Evolutionary conservation across 2,888 invertebrate species (phyloP).

Genomic region (Sepioteuthis lessoniana): DNA sequence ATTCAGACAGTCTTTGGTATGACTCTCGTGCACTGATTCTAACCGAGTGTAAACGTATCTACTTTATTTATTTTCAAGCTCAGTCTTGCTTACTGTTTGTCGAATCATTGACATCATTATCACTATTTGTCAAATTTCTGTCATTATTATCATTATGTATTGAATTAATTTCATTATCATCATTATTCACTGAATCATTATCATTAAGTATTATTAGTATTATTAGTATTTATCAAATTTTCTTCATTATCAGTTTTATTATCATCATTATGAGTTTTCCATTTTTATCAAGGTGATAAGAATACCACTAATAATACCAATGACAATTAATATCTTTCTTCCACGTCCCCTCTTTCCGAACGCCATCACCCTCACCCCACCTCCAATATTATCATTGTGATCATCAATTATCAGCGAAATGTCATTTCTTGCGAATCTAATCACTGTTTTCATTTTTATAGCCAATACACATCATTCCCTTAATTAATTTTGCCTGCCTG

Average conservation of each 20-base stretch:
- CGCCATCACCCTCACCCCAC: neutral
- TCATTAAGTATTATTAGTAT: neutral
- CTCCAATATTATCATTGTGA: neutral
- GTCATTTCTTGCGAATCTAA: conserved; percentile 33
- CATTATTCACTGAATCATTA: too few relatives aligned
- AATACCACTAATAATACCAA: neutral
- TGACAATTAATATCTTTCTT: neutral
- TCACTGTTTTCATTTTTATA: conserved; percentile 33
- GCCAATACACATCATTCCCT: neutral
- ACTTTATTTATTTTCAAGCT: too few relatives aligned
- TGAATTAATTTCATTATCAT: too few relatives aligned
- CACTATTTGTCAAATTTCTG: too few relatives aligned
- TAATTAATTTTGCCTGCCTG: neutral
- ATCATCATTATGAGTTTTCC: neutral
- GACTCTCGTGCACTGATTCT: too few relatives aligned
- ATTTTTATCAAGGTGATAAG: neutral
- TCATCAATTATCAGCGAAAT: conserved; percentile 1
- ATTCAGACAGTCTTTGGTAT: too few relatives aligned
- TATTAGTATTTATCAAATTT: neutral
- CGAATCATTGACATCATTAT: too few relatives aligned
- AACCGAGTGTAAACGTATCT: too few relatives aligned
- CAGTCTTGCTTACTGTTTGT: too few relatives aligned
- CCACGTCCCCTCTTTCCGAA: neutral
- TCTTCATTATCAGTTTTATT: neutral
- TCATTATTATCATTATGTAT: too few relatives aligned